phyloP scores from a whole-genome alignment of 2,888 invertebrate genomes.

The Lasioglossum pauxillum region DNA sequence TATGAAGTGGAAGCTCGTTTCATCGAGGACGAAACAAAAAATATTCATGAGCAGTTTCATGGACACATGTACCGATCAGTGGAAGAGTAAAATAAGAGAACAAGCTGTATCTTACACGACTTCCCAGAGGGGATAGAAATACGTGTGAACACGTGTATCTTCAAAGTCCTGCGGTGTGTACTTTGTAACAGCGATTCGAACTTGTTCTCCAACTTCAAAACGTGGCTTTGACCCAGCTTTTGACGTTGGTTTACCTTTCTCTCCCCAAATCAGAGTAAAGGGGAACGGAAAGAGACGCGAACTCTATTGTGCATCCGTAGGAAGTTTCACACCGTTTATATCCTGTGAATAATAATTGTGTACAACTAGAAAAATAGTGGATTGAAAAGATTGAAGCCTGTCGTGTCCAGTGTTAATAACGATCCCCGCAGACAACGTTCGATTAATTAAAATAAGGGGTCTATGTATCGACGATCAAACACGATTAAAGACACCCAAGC shows the following conservation, averaged over 20 bases:
- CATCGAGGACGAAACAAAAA: background rate
- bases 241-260: slow-evolving; percentile 56
- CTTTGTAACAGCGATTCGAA: slow-evolving; percentile 39
- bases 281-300: background rate
- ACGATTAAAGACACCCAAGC: background rate
- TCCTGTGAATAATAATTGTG: background rate
- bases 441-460: background rate
- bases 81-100: background rate
- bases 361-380: too few species aligned
- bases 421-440: background rate
- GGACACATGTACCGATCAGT: background rate
- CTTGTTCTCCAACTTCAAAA: slow-evolving; percentile 64
- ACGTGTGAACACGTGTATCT: slow-evolving; percentile 37
- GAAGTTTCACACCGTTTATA: too few species aligned
- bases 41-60: background rate
- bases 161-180: slow-evolving; percentile 52
- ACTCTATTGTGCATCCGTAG: background rate
- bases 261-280: slow-evolving; percentile 4
- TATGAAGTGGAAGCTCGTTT: background rate
- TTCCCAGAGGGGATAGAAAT: slow-evolving; percentile 22
- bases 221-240: slow-evolving; percentile 76
- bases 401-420: background rate
- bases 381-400: background rate
- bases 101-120: background rate
- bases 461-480: background rate